These are phyloP conservation scores for Drosophila rufa DNA, from an alignment of 1,140 invertebrate species.

Conservation along the genomic window DNA sequence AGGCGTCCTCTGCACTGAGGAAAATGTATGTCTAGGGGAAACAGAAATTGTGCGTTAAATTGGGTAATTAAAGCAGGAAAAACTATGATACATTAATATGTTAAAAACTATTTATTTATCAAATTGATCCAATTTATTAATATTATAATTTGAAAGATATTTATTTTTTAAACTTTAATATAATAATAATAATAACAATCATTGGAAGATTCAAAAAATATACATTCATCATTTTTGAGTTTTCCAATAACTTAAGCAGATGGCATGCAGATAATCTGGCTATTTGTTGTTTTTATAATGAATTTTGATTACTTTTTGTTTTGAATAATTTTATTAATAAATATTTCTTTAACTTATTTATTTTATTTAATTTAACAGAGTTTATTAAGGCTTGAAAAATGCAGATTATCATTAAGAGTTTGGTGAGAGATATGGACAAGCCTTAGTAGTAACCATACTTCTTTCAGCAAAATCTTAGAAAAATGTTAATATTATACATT, in stretches of 20 bases:
- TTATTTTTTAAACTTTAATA: background rate
- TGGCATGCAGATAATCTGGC: too few relatives aligned
- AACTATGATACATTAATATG: background rate
- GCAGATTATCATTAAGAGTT: too few relatives aligned
- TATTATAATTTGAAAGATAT: background rate
- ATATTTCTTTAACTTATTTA: too few relatives aligned
- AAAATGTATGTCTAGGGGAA: background rate
- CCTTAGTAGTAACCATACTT: too few relatives aligned
- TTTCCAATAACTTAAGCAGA: too few relatives aligned
- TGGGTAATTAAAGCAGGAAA: background rate
- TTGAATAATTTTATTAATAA: too few relatives aligned
- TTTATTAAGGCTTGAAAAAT: background rate
- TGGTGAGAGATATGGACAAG: background rate
- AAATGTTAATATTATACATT: background rate
- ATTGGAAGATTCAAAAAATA: too few relatives aligned
- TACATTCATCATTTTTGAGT: too few relatives aligned
- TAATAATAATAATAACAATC: background rate
- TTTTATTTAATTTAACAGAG: background rate
- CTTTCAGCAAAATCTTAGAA: too few relatives aligned
- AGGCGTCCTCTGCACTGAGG: constrained; percentile 23
- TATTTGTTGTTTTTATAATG: too few relatives aligned
- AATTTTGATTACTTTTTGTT: too few relatives aligned
- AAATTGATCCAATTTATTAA: background rate
- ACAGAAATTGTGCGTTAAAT: too few relatives aligned
- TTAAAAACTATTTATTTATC: background rate